Evolutionary conservation across 2,113 vertebrate genomes (phyloP).

Genomic region (Dicrurus megarhynchus): DNA sequence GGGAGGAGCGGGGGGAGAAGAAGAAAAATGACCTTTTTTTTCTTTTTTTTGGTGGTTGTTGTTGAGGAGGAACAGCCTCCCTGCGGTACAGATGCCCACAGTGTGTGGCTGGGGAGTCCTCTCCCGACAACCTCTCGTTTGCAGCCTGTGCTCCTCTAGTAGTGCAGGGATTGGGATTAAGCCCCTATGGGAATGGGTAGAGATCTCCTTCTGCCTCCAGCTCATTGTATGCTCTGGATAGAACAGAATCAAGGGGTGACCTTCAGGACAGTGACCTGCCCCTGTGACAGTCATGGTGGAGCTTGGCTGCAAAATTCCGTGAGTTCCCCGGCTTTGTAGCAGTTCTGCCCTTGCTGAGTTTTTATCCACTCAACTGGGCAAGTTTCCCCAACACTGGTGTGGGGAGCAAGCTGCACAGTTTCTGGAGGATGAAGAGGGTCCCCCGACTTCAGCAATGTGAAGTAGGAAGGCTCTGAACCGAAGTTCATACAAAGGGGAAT

Average conservation of each 20-base stretch:
- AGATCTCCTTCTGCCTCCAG: not conserved
- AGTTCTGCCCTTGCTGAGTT: not conserved
- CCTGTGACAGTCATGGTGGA: not conserved
- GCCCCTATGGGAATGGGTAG: not conserved
- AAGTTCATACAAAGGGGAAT: not conserved
- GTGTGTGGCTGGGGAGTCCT: not conserved
- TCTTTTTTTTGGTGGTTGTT: not conserved
- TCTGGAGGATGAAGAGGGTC: not conserved
- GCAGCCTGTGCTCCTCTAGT: not conserved
- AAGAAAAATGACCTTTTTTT: constrained; percentile 1
- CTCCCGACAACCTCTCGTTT: rapidly evolving
- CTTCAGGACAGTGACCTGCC: not conserved
- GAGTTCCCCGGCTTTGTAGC: not conserved
- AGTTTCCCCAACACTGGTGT: not conserved
- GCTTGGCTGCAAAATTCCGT: not conserved
- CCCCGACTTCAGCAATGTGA: not conserved
- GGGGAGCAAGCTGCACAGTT: not conserved
- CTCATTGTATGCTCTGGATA: not conserved
- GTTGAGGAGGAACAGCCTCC: not conserved
- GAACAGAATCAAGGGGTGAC: not conserved
- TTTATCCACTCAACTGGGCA: not conserved
- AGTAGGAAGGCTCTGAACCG: not conserved
- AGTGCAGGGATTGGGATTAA: not conserved
- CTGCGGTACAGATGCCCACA: not conserved
- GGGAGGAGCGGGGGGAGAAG: not conserved